Base-by-base conservation (phyloP, 2,888 invertebrate species). In the Cheilosia variabilis region DNA sequence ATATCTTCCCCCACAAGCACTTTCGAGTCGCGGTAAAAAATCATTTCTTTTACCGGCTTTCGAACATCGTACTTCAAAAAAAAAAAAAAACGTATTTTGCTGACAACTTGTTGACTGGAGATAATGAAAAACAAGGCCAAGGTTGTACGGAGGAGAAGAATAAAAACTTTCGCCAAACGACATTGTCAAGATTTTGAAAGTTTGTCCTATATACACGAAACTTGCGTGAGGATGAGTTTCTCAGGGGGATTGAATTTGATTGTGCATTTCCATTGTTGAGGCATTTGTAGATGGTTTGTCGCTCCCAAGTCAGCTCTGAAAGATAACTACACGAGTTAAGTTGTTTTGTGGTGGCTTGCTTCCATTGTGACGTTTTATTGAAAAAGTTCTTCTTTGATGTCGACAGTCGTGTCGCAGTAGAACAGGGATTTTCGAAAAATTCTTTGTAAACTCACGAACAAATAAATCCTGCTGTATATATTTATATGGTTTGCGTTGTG, bases 141-240 rank as follows among this genome's bases (percentile, higher is more conserved):
- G 52, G 52, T 52, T 52, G 22, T 24, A 22, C 19, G 19, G 24
- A 43, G 19, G 24, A 60, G 7, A 22, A 43, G 22, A 60, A 60
- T 15, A 58, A 17, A 17, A 37, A 41, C 43, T 60, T 60, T 43
- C 31, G 24, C 43, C 15, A 19, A 60, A 60, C 43, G n/a, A 19
- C 60, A 60, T 41, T 60, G 60, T 60, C 24, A 60, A 41, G 60
- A 60, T 45, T 60, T 60, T 24, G 37, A 58, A 58, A 58, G 57
- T 58, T 58, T 58, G 52, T 52, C 52, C 52, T 34, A 34, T 37
- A 37, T 15, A 52, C 13, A 52, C 10, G 2, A 15, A 52, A 52
- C 13, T 52, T 24, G 24, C 6, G 27, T 15, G 13, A 13, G 24
- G 52, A 52, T 27, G 52, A 52, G 52, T 52, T 52, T 52, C 52